These are phyloP conservation scores for Calonectris borealis DNA, from an alignment of 2,113 vertebrate species.

Conservation along the genomic window DNA sequence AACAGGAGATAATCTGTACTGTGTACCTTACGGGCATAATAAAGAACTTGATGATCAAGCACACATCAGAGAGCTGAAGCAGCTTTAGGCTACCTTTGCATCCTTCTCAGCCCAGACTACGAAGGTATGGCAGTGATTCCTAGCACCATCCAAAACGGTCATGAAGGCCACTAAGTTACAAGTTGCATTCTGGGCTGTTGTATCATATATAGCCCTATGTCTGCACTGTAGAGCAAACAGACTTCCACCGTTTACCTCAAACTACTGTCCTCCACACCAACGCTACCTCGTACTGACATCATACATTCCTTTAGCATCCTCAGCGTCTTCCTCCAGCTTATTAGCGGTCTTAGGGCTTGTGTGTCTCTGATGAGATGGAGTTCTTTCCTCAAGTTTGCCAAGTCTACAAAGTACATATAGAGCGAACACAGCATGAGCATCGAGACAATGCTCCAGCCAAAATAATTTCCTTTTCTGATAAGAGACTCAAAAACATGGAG, in stretches of 20 bases:
- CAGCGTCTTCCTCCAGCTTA: not conserved
- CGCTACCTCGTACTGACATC: not conserved
- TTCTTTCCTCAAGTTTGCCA: not conserved
- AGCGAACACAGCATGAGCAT: not conserved
- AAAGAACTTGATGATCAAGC: not conserved
- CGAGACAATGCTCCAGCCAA: not conserved
- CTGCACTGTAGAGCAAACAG: not conserved
- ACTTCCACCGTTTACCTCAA: not conserved
- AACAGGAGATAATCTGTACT: not conserved
- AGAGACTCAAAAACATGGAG: not conserved
- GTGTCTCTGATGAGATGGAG: not conserved
- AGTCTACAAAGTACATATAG: not conserved
- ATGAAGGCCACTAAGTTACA: not conserved
- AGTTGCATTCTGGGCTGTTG: not conserved
- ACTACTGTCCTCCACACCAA: not conserved
- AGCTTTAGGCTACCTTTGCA: not conserved
- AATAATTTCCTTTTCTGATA: not conserved
- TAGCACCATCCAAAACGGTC: not conserved
- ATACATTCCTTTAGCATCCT: not conserved
- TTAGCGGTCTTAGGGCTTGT: not conserved
- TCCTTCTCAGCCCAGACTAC: not conserved
- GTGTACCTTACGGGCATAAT: not conserved
- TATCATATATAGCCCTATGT: not conserved
- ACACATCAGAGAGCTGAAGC: not conserved
- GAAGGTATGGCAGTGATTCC: not conserved